Conservation (phyloP, 2,888 invertebrate species). For the Empis livida region DNA sequence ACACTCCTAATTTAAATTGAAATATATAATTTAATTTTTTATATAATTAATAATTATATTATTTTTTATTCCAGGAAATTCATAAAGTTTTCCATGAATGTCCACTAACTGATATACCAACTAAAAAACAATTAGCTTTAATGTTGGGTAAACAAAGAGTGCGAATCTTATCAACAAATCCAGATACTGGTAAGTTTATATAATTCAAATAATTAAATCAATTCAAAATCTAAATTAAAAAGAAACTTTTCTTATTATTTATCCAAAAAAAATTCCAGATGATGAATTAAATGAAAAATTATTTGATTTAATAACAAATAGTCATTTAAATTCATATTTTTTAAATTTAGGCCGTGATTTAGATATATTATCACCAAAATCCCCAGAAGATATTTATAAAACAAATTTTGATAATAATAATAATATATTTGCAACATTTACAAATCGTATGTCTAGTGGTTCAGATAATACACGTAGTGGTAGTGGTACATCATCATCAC, state of each 20-base stretch:
- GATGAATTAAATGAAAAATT: conserved; percentile 48
- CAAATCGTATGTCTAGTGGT: not conserved
- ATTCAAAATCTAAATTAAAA: no score
- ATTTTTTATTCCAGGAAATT: conserved; percentile 66
- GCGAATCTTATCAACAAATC: conserved; percentile 37
- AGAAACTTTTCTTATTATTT: no score
- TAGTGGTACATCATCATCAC: conserved; percentile 24
- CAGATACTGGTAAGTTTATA: no score
- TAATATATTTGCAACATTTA: conserved; percentile 38
- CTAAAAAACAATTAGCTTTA: conserved; percentile 82
- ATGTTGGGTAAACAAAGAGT: conserved; percentile 83
- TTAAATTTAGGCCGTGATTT: conserved; percentile 79
- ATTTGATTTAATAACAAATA: conserved; percentile 74
- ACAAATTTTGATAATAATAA: conserved; percentile 60
- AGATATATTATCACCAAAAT: conserved; percentile 92
- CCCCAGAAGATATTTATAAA: conserved; percentile 93
- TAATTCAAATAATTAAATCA: no score
- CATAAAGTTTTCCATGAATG: conserved; percentile 43
- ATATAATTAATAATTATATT: no score
- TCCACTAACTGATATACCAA: conserved; percentile 24
- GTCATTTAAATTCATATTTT: conserved; percentile 77
- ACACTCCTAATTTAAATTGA: no score
- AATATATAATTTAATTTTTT: no score
- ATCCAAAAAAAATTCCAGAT: no score
- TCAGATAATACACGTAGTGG: no score